Conservation (phyloP, 2,797 vertebrate genomes). For the Sebastes iracundus region DNA sequence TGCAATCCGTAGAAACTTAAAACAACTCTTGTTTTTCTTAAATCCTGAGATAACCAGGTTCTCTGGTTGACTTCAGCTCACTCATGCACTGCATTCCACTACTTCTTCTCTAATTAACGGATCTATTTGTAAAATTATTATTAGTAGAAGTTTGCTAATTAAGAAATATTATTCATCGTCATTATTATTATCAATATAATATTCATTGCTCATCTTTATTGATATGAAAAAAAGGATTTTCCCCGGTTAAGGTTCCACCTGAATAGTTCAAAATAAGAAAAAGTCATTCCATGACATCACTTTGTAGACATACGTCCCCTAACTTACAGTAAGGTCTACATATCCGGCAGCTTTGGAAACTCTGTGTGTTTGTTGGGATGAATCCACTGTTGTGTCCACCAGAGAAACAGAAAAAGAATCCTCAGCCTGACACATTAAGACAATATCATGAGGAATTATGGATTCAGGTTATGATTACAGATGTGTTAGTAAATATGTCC, state of each 20-base stretch:
- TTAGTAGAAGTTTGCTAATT: not conserved
- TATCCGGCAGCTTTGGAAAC: not conserved
- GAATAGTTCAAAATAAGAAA: no score
- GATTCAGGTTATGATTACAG: not conserved
- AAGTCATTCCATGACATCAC: not conserved
- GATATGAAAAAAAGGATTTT: not conserved
- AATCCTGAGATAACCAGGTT: not conserved
- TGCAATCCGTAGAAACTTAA: not conserved
- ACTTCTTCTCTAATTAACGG: not conserved
- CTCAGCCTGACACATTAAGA: not conserved
- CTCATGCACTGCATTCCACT: not conserved
- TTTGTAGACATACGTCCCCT: not conserved
- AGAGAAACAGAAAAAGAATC: not conserved
- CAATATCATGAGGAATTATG: no score
- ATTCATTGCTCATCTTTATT: not conserved
- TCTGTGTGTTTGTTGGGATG: not conserved
- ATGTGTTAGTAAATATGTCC: not conserved
- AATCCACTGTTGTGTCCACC: not conserved
- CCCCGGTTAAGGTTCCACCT: no score
- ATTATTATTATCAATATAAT: not conserved
- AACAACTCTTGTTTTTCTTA: not conserved
- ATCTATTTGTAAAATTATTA: not conserved
- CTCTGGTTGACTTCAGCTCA: not conserved
- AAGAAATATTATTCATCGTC: not conserved
- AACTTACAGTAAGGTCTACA: not conserved